Conservation (phyloP, 2,797 vertebrate species). For the Bradypodion ventrale region DNA sequence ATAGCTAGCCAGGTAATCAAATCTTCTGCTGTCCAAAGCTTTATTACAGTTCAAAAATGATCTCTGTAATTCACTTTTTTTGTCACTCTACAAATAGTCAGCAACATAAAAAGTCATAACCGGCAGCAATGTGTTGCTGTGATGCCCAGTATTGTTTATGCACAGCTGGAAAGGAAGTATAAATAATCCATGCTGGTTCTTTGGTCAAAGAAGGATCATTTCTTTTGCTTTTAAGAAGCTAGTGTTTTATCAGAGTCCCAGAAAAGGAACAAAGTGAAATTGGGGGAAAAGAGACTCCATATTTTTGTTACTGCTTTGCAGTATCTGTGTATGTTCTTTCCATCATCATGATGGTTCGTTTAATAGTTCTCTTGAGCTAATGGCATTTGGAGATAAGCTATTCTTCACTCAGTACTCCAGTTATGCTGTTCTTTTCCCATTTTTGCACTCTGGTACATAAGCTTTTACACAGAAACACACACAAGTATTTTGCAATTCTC, state of each 20-base stretch:
- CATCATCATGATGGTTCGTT: neutral
- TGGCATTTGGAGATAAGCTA: neutral
- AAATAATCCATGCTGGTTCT: conserved; percentile 30
- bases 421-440: neutral
- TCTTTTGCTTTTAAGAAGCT: conserved; percentile 9
- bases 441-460: neutral
- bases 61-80: conserved; percentile 43
- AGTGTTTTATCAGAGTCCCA: conserved; percentile 17
- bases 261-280: conserved; percentile 40
- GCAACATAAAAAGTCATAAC: conserved; percentile 45
- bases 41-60: conserved; percentile 46
- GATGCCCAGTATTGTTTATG: conserved; percentile 42
- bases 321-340: neutral
- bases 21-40: conserved; percentile 31
- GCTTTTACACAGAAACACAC: rapidly evolving
- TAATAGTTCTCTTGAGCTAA: neutral
- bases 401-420: neutral
- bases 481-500: neutral
- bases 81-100: conserved; percentile 44
- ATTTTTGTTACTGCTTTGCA: conserved; percentile 25
- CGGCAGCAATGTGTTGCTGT: conserved; percentile 36
- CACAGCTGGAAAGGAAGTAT: conserved; percentile 15
- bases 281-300: conserved; percentile 31
- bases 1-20: conserved; percentile 38
- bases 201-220: conserved; percentile 24